These are phyloP conservation scores for Lophius piscatorius DNA, from an alignment of 2,113 vertebrate genomes.

Conservation along the genomic window DNA sequence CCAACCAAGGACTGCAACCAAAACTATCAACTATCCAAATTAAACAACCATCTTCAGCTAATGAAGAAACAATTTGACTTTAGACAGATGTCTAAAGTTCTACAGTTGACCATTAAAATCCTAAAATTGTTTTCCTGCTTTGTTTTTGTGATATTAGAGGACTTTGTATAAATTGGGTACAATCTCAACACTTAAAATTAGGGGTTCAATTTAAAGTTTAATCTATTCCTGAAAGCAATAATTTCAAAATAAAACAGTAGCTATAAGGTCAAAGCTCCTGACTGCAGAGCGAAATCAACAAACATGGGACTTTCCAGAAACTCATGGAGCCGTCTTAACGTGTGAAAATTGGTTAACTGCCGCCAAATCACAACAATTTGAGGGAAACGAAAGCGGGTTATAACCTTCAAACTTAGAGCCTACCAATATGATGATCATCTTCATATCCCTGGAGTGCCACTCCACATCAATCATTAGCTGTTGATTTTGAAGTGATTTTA, in stretches of 20 bases:
- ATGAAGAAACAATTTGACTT: no score
- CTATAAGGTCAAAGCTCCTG: neutral
- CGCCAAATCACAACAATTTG: conserved; percentile 1
- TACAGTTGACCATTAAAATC: no score
- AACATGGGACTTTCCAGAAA: conserved; percentile 8
- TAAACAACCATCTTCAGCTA: no score
- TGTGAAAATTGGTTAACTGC: conserved; percentile 15
- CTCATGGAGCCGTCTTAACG: neutral
- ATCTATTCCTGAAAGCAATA: conserved; percentile 3
- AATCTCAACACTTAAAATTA: no score
- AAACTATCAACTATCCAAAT: no score
- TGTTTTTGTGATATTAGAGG: no score
- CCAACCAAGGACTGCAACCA: no score
- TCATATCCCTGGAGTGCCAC: conserved; percentile 61
- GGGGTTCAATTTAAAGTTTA: neutral
- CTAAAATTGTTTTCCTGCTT: neutral
- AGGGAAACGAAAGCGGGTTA: conserved; percentile 32
- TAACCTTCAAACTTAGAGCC: conserved; percentile 18
- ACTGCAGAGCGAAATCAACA: conserved; percentile 13
- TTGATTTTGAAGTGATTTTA: conserved; percentile 77
- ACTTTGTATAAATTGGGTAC: no score
- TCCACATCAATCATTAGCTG: conserved; percentile 73
- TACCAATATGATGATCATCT: conserved; percentile 38
- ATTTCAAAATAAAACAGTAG: neutral
- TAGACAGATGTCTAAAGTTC: no score